Base-by-base conservation (phyloP, 2,888 invertebrate species). In the Eupsilia transversa region DNA sequence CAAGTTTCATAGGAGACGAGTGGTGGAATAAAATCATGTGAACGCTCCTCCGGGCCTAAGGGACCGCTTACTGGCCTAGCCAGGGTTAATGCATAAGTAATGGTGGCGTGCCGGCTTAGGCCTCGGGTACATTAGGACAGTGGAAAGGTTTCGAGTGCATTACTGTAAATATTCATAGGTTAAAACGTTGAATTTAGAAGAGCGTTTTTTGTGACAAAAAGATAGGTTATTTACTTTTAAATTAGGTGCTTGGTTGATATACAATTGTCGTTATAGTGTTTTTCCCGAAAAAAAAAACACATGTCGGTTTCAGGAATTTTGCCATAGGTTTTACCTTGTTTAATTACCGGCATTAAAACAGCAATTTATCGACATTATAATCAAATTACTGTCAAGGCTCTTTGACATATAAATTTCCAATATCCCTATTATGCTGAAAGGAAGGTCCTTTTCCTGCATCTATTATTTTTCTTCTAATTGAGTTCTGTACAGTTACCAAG, bases 71-170 rank as follows among this genome's bases (percentile, higher is more conserved):
- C 93, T 93, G 60, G 82, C 94, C 79, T 93, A 79, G 92, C 92
- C 92, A 94, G 91, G 93, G 93, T 95, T 96, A 96, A 97, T 97
- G 97, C 97, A 97, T 97, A 97, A 97, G 96, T 97, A 97, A 97
- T 96, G 96, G 94, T 96, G 93, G 89, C 90, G 79, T 79, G 81
- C 75, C 68, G 56, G 77, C 71, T 87, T 83, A 83, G 81, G 87
- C 78, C 77, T 83, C 66, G 81, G 71, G 61, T 83, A 86, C 86
- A 85, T 85, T 87, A 82, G 85, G 76, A 82, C 80, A 80, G 66
- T 49, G n/a, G 54, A 72, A 79, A 76, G 64, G 75, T 86, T 72
- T 65, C 43, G 43, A 73, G 57, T 71, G 77, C 86, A 85, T 59
- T 74, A 64, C 38, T 61, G 33, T 81, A 71, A 81, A 86, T 86